Evolutionary conservation across 1,140 invertebrate genomes (phyloP).

Genomic region (Drosophila nigrodunni): DNA sequence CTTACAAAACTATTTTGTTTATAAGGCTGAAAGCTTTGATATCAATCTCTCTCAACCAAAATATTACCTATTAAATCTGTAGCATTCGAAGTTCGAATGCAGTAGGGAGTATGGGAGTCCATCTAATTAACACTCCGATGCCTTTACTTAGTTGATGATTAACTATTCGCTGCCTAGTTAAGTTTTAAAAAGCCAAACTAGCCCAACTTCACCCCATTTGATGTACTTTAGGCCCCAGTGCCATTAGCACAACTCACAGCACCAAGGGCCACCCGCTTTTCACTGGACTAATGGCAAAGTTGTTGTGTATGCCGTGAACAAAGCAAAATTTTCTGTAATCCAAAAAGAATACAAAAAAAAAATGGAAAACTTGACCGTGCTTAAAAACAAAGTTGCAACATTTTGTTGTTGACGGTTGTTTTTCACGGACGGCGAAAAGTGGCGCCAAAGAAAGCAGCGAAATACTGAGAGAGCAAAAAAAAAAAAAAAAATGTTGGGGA

Average conservation of each 20-base stretch:
- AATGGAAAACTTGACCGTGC: constrained; percentile 63
- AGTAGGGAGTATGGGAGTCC: no score
- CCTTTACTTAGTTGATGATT: no score
- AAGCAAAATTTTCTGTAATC: neutral
- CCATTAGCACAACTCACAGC: neutral
- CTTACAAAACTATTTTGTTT: no score
- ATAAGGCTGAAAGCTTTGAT: no score
- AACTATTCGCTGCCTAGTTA: constrained; percentile 8
- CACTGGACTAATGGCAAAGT: constrained; percentile 66
- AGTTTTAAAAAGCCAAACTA: constrained; percentile 31
- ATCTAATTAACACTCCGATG: no score
- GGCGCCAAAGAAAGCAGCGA: constrained; percentile 23
- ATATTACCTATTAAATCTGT: no score
- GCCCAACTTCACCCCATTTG: no score
- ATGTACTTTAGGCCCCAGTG: neutral
- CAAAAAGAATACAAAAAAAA: neutral
- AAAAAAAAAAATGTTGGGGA: neutral
- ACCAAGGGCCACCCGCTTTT: neutral
- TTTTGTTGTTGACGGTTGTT: constrained; percentile 21
- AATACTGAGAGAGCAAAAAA: constrained; percentile 24
- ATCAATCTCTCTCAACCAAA: no score
- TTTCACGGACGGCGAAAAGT: constrained; percentile 40
- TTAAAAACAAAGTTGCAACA: constrained; percentile 75
- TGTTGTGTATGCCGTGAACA: constrained; percentile 36
- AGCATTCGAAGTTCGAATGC: no score